Percentiles rank a stretch among this genome's conserved stretches.
Conservation (phyloP, 1,140 invertebrate genomes). For the Colletes gigas region DNA sequence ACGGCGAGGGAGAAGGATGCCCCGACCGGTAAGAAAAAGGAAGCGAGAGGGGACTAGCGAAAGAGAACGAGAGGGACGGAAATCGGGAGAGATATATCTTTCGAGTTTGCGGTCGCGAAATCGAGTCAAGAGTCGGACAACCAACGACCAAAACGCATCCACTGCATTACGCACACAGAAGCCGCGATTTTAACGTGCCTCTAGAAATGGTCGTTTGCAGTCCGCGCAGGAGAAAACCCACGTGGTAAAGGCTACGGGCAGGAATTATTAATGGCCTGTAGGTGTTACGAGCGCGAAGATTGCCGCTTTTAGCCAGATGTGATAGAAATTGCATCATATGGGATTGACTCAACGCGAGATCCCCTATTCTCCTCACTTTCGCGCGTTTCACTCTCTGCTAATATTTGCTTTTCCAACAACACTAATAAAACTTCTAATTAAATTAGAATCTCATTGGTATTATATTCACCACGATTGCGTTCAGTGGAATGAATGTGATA, state of each 20-base stretch:
- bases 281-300: slow-evolving; percentile 32
- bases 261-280: slow-evolving; percentile 55
- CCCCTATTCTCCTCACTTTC: neutral
- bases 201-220: slow-evolving; percentile 58
- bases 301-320: slow-evolving; percentile 29
- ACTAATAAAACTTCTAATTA: too few species aligned
- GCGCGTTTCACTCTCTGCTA: too few species aligned
- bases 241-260: slow-evolving; percentile 27
- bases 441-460: too few species aligned
- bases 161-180: slow-evolving; percentile 79
- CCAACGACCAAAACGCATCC: slow-evolving; percentile 63
- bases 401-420: neutral
- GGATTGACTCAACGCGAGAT: slow-evolving; percentile 12
- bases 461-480: too few species aligned
- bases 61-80: slow-evolving; percentile 56
- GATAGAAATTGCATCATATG: slow-evolving; percentile 36
- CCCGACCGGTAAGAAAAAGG: slow-evolving; percentile 40
- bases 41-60: slow-evolving; percentile 37
- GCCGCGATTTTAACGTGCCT: slow-evolving; percentile 70
- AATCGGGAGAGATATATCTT: slow-evolving; percentile 73
- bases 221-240: slow-evolving; percentile 14
- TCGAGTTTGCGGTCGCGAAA: slow-evolving; percentile 72
- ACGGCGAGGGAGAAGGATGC: slow-evolving; percentile 32
- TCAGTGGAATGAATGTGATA: too few species aligned
- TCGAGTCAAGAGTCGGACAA: slow-evolving; percentile 74